Base-by-base conservation (phyloP, 2,888 invertebrate species). In the Phlogophora meticulosa region DNA sequence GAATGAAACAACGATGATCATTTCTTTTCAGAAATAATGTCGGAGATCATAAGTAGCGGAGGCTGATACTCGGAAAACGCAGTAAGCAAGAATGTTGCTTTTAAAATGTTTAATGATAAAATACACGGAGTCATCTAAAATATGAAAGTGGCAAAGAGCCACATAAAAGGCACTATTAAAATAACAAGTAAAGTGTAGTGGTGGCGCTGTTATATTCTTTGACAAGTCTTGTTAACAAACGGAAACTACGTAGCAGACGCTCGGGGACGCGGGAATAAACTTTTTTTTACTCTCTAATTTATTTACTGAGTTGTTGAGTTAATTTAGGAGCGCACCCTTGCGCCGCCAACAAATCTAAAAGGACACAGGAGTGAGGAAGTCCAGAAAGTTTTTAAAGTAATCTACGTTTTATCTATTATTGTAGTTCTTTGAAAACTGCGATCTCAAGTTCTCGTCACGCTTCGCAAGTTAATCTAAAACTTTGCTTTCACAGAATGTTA, bases 291-390 rank as follows among this genome's bases (percentile, higher is more conserved):
- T 65, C 66, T 66, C 74, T 85, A 79, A 87, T 85, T 83, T 85
- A 84, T 87, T 85, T 85, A 78, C 72, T 40, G 77, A 87, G 84
- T 85, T 86, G 83, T 83, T 82, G 80, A 87, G 85, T 81, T 85
- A 83, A 88, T 87, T 85, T 81, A 76, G 66, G 61, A 69, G 45
- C 46, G 56, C 45, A 57, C 68, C 76, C 69, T 66, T 64, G 61
- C 64, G 83, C 53, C 51, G 49, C 52, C 65, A 43, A 70, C 65
- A 65, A 70, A 80, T 82, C 66, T 67, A 67, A 73, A 67, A 69
- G 58, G 64, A 76, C 63, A 43, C 57, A n/a, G 17, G 42, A 62
- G 55, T 51, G 46, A 52, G 40, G n/a, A 68, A 75, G 55, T 70
- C 55, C 61, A 48, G 43, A 70, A 74, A 74, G 46, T 81, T 76